Evolutionary conservation across 1,140 invertebrate species (phyloP).

Genomic region (Leptestheria dahalacensis): DNA sequence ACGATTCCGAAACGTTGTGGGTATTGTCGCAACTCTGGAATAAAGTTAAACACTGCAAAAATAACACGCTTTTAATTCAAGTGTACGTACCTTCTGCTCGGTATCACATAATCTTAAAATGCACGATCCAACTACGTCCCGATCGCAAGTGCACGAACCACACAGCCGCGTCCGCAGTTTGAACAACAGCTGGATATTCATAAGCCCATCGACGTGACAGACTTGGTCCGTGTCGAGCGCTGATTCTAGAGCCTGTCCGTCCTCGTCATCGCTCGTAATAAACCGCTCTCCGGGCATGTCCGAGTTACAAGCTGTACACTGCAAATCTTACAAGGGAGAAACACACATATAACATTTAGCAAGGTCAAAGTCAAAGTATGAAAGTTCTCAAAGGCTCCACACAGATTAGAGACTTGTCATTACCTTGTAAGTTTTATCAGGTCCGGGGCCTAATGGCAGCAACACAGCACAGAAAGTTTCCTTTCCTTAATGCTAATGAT

Average conservation of each 20-base stretch:
- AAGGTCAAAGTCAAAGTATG: not conserved
- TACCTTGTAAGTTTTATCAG: too few relatives aligned
- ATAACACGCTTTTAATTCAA: too few relatives aligned
- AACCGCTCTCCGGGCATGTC: not conserved
- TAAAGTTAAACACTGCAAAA: too few relatives aligned
- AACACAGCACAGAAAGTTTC: too few relatives aligned
- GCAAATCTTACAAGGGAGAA: too few relatives aligned
- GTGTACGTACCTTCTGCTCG: too few relatives aligned
- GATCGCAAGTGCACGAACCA: too few relatives aligned
- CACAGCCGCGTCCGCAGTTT: conserved; percentile 5
- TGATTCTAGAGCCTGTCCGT: not conserved
- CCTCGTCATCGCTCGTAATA: not conserved
- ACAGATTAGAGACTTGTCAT: not conserved
- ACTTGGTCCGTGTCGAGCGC: not conserved
- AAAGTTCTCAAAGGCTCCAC: not conserved
- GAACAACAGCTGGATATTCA: not conserved
- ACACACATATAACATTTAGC: too few relatives aligned
- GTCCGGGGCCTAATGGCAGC: too few relatives aligned
- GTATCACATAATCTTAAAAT: too few relatives aligned
- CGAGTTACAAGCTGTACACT: not conserved
- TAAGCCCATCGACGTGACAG: not conserved
- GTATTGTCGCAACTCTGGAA: not conserved
- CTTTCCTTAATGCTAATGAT: too few relatives aligned
- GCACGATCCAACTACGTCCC: not conserved
- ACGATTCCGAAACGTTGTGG: not conserved